A percentile compares a stretch with the other conserved stretches of the same genome.
These are phyloP conservation scores for Chaetodon trifascialis DNA, from an alignment of 2,113 vertebrate species.

Conservation along the genomic window DNA sequence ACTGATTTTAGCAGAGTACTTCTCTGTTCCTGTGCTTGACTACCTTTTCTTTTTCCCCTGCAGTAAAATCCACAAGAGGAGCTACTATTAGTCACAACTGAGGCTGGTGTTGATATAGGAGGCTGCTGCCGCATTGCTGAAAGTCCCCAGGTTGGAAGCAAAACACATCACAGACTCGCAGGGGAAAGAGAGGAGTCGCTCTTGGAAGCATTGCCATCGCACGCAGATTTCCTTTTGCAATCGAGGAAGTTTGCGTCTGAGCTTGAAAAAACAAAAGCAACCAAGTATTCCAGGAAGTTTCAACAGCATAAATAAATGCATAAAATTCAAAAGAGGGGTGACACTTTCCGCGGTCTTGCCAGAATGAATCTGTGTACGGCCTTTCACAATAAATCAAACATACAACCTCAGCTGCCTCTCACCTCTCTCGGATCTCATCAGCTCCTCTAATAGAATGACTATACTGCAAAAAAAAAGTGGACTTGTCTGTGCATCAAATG, in stretches of 20 bases:
- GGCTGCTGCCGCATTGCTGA: conserved; percentile 16
- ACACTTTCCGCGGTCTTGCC: neutral
- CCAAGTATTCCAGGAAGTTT: neutral
- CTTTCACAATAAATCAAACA: neutral
- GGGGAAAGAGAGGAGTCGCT: neutral
- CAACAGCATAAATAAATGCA: neutral
- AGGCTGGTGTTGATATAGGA: conserved; percentile 30
- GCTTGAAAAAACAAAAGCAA: neutral
- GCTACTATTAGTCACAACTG: conserved; percentile 40
- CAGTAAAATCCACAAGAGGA: conserved; percentile 45
- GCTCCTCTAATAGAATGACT: conserved; percentile 1
- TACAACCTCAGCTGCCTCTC: no score
- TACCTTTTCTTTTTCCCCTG: conserved; percentile 12
- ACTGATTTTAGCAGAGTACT: neutral
- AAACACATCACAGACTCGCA: conserved; percentile 17
- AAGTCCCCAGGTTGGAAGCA: conserved; percentile 22
- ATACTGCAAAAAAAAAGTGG: conserved; percentile 21
- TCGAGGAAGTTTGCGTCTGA: neutral
- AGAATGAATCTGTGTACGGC: neutral
- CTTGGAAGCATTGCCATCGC: neutral
- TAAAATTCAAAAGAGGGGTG: neutral
- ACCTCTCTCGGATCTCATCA: no score
- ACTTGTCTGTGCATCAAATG: conserved; percentile 2
- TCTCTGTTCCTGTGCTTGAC: neutral
- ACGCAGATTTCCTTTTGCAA: conserved; percentile 6